These are phyloP conservation scores for Cylloceria caligata DNA, from an alignment of 2,888 invertebrate genomes.

Conservation along the genomic window DNA sequence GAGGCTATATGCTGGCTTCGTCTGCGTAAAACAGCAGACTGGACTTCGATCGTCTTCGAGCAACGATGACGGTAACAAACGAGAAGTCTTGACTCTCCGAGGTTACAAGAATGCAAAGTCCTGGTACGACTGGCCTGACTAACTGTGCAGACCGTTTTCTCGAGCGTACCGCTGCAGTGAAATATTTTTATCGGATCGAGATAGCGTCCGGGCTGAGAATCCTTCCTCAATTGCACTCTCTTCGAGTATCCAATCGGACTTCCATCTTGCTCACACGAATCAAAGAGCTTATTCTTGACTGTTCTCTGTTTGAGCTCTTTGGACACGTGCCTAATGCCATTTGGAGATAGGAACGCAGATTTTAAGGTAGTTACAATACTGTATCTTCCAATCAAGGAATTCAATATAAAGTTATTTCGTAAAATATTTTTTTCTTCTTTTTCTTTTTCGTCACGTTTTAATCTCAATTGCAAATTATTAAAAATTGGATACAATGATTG, in stretches of 20 bases:
- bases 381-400: neutral
- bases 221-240: conserved; percentile 53
- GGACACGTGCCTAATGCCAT: neutral
- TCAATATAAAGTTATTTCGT: neutral
- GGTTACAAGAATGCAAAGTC: conserved; percentile 48
- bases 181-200: conserved; percentile 63
- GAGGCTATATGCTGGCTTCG: conserved; percentile 5
- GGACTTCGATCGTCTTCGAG: conserved; percentile 39
- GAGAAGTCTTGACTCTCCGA: conserved; percentile 46
- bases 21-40: conserved; percentile 32
- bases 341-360: neutral
- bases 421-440: too few species aligned
- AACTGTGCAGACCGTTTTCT: conserved; percentile 29
- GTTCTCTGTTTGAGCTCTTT: conserved; percentile 14
- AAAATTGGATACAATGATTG: too few species aligned
- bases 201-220: conserved; percentile 50
- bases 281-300: conserved; percentile 21
- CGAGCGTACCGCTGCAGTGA: conserved; percentile 7
- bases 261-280: conserved; percentile 30
- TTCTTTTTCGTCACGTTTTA: neutral
- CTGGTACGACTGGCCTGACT: conserved; percentile 25
- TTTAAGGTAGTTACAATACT: neutral
- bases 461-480: too few species aligned
- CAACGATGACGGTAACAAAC: conserved; percentile 60
- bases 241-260: conserved; percentile 36